Evolutionary conservation across 1,140 invertebrate species (phyloP).

Genomic region (Bombus confusus): DNA sequence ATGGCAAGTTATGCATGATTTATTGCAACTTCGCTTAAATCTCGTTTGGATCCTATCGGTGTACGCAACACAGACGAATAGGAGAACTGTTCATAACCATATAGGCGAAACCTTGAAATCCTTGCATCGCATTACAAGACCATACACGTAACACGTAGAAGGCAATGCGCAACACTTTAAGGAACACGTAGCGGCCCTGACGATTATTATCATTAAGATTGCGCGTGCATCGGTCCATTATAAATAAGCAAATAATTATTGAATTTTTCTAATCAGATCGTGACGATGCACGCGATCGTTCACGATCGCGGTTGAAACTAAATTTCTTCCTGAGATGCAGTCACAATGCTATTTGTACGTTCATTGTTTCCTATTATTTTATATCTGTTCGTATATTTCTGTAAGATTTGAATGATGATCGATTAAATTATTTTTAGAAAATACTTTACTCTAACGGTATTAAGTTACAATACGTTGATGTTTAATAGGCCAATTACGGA

Average conservation of each 20-base stretch:
- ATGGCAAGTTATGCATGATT: constrained; percentile 47
- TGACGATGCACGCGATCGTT: not conserved
- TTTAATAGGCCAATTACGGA: too few species aligned
- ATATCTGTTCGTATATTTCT: not conserved
- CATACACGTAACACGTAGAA: constrained; percentile 35
- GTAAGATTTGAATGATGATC: not conserved
- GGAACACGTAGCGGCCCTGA: constrained; percentile 20
- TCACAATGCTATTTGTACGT: not conserved
- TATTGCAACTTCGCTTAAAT: constrained; percentile 40
- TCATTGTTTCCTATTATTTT: not conserved
- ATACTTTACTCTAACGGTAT: too few species aligned
- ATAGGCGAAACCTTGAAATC: constrained; percentile 52
- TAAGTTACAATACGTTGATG: too few species aligned
- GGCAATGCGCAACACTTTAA: constrained; percentile 39
- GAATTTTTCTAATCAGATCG: not conserved
- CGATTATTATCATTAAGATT: constrained; percentile 34
- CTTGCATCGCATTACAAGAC: constrained; percentile 43
- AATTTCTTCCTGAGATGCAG: too few species aligned
- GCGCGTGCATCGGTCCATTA: not conserved
- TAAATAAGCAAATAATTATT: not conserved
- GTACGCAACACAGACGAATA: constrained; percentile 17
- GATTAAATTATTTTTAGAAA: too few species aligned
- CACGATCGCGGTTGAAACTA: not conserved
- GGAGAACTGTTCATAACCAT: constrained; percentile 33
- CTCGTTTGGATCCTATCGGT: constrained; percentile 22